These are phyloP conservation scores for Sclerodermus sp. DNA, from an alignment of 2,888 invertebrate genomes.

Conservation along the genomic window DNA sequence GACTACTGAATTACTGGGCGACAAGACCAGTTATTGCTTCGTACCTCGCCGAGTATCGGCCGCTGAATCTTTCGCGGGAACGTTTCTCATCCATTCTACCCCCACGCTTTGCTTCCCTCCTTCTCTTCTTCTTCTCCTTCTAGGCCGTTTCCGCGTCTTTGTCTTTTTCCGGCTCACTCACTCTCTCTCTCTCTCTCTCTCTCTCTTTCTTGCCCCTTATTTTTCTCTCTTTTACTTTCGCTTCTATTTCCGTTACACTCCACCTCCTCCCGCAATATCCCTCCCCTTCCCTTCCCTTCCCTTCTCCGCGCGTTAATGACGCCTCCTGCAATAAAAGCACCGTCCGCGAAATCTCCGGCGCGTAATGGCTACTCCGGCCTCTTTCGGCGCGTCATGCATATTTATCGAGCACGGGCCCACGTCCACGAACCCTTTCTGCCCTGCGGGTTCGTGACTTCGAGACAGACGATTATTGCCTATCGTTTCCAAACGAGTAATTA, in stretches of 20 bases:
- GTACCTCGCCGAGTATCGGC: constrained; percentile 35
- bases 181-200: constrained; percentile 7
- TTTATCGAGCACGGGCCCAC: constrained; percentile 14
- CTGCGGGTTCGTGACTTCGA: constrained; percentile 2
- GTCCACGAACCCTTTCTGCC: neutral
- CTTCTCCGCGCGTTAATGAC: constrained; percentile 22
- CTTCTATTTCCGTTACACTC: neutral
- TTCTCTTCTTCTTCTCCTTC: no score
- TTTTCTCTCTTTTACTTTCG: no score
- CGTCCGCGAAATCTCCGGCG: constrained; percentile 24
- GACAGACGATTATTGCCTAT: neutral
- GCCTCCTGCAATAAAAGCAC: constrained; percentile 16
- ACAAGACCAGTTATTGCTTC: constrained; percentile 50
- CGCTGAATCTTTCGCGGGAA: constrained; percentile 33
- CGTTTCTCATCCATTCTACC: no score
- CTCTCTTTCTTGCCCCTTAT: neutral
- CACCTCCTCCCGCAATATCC: neutral
- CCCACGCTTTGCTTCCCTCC: no score
- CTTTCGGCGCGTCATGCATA: constrained; percentile 13
- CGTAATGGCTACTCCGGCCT: constrained; percentile 17
- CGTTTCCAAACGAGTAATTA: no score
- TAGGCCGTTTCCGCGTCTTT: no score
- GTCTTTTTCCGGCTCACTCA: neutral
- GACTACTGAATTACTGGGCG: constrained; percentile 53
- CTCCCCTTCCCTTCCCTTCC: neutral